Conservation (phyloP, 2,888 invertebrate genomes). For the Erpobdella octoculata region DNA sequence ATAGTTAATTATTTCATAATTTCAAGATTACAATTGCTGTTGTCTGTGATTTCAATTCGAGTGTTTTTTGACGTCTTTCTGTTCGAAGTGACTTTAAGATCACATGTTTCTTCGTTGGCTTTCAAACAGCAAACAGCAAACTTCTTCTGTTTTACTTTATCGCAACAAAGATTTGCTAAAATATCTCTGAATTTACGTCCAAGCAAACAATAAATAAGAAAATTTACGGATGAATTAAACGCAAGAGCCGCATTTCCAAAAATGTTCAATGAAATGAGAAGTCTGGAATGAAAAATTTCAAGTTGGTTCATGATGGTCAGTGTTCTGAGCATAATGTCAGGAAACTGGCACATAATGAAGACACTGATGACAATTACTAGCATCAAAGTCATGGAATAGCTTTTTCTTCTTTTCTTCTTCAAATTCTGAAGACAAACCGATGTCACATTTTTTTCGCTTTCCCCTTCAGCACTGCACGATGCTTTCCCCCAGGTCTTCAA, state of each 20-base stretch:
- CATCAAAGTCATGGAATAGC: conserved; percentile 26
- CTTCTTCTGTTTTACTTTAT: too few relatives aligned
- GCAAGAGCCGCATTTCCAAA: conserved; percentile 36
- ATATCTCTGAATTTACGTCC: conserved; percentile 30
- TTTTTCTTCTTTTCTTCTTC: conserved; percentile 3
- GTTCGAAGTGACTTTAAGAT: background rate
- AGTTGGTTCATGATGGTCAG: conserved; percentile 18
- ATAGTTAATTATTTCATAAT: background rate
- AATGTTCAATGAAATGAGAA: conserved; percentile 22
- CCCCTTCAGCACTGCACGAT: background rate
- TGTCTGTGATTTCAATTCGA: too few relatives aligned
- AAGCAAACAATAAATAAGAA: conserved; percentile 36
- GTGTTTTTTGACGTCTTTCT: too few relatives aligned
- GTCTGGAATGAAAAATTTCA: background rate
- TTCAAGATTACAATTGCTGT: too few relatives aligned
- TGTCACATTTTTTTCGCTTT: background rate
- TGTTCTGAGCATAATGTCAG: conserved; percentile 30
- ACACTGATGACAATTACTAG: conserved; percentile 33
- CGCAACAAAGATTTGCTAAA: background rate
- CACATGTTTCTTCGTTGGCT: too few relatives aligned
- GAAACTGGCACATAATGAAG: conserved; percentile 32
- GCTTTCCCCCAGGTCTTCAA: conserved; percentile 26
- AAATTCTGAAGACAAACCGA: background rate
- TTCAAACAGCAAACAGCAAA: too few relatives aligned
- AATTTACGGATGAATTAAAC: conserved; percentile 38